Evolutionary conservation across 2,113 vertebrate genomes (phyloP).

Genomic region (Puffinus mauretanicus): DNA sequence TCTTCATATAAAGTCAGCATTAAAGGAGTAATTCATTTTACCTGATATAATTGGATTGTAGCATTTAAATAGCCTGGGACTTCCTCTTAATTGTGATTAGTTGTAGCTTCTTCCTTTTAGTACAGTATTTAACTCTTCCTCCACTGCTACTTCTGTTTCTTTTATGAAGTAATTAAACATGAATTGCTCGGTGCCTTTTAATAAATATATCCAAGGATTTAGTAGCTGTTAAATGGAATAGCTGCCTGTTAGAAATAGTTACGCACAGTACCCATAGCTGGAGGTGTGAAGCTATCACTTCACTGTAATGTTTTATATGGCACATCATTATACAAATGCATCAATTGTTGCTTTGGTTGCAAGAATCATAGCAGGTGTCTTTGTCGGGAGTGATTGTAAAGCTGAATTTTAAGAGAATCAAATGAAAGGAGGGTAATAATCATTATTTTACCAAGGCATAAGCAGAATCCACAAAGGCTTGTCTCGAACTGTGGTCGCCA

Average conservation of each 20-base stretch:
- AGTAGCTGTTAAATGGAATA: constrained; percentile 51
- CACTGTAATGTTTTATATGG: background rate
- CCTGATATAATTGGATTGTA: constrained; percentile 88
- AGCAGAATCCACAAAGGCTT: background rate
- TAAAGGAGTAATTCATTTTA: constrained; percentile 89
- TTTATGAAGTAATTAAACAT: constrained; percentile 79
- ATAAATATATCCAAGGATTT: constrained; percentile 70
- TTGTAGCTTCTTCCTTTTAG: constrained; percentile 76
- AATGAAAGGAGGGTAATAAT: background rate
- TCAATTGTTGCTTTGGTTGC: constrained; percentile 29
- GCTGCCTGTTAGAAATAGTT: constrained; percentile 27
- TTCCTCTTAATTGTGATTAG: constrained; percentile 85
- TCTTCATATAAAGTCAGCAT: constrained; percentile 89
- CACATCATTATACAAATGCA: background rate
- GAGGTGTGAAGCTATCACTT: background rate
- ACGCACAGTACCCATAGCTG: background rate
- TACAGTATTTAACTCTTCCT: constrained; percentile 77
- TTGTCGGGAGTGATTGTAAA: background rate
- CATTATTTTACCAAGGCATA: background rate
- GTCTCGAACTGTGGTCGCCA: background rate
- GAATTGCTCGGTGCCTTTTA: constrained; percentile 62
- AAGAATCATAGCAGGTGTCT: constrained; percentile 1
- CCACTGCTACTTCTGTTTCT: constrained; percentile 66
- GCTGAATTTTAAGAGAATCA: constrained; percentile 21
- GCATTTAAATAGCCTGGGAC: constrained; percentile 80